Evolutionary conservation across 2,113 vertebrate genomes (phyloP).

Genomic region (Phocoena sinus): DNA sequence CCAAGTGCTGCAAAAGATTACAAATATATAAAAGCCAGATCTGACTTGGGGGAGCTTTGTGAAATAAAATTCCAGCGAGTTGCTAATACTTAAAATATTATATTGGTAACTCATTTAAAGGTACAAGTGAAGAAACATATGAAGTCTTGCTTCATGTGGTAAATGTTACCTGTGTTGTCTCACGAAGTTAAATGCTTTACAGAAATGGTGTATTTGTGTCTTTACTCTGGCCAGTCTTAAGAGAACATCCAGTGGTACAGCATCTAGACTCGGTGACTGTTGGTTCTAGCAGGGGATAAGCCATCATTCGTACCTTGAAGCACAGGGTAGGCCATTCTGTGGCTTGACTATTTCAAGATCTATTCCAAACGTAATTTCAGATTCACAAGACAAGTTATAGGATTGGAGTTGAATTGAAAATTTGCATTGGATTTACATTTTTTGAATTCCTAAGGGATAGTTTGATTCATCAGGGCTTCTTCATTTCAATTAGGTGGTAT

Average conservation of each 20-base stretch:
- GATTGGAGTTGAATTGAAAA: neutral
- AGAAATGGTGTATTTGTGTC: constrained; percentile 7
- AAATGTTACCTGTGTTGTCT: constrained; percentile 18
- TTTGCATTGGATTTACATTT: constrained; percentile 35
- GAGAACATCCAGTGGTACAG: constrained; percentile 3
- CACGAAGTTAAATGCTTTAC: neutral
- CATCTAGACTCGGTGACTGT: neutral
- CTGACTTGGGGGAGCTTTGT: neutral
- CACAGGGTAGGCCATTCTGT: neutral
- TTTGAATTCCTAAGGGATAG: constrained; percentile 17
- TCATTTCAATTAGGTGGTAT: constrained; percentile 41
- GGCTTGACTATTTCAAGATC: constrained; percentile 14
- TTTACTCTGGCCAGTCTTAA: neutral
- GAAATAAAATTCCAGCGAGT: constrained; percentile 10
- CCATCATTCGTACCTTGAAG: neutral
- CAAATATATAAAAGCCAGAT: neutral
- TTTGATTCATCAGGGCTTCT: constrained; percentile 41
- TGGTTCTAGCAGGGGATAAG: neutral
- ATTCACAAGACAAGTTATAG: constrained; percentile 38
- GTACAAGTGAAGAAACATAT: constrained; percentile 14
- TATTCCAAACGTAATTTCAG: constrained; percentile 29
- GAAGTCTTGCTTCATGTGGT: neutral
- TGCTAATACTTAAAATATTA: constrained; percentile 13
- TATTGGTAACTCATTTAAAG: constrained; percentile 23
- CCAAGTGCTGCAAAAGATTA: neutral